Base-by-base conservation (phyloP, 2,888 invertebrate species). In the Amphipoea lucens region DNA sequence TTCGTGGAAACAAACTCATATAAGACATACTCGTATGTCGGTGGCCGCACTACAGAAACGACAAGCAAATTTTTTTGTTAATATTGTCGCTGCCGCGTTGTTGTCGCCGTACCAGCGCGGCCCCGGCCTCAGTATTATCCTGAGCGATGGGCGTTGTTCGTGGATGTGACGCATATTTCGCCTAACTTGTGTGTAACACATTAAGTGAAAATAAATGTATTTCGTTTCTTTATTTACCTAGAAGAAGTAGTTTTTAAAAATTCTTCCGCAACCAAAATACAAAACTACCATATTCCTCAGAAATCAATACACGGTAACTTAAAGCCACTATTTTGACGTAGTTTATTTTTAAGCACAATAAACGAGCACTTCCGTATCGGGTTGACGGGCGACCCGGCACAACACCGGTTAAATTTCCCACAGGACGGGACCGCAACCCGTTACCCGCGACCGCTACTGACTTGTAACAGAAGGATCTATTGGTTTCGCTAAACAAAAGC, bases 391-490 rank as follows among this genome's bases (percentile, higher is more conserved):
- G 87, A 86, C 83, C 85, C 82, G 81, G 81, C 84, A 68, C 81
- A 78, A 69, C 82, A 83, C 82, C 86, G 85, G 90, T 83, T 90
- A 92, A 92, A 93, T 93, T 93, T 93, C 93, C 93, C 93, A 87
- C 78, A 76, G 93, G 93, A 88, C 88, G 82, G 57, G 70, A 85
- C 86, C 84, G 78, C 82, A 82, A 78, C 81, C 80, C 72, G 80
- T 67, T 79, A 78, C 79, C 74, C 74, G 81, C 74, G 54, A 40
- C 77, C 81, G 74, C 79, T 69, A 75, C 79, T 85, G 87, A 81
- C 88, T 89, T 86, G 79, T 82, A 82, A 78, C 88, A 83, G 70
- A 86, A 89, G 87, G 86, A 89, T 90, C 87, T 89, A 91, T 91
- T 87, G 89, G 88, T 81, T 87, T 80, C 66, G 36, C 71, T 81